Base-by-base conservation (phyloP, 2,888 invertebrate species). In the Neocrepidodera transversa region DNA sequence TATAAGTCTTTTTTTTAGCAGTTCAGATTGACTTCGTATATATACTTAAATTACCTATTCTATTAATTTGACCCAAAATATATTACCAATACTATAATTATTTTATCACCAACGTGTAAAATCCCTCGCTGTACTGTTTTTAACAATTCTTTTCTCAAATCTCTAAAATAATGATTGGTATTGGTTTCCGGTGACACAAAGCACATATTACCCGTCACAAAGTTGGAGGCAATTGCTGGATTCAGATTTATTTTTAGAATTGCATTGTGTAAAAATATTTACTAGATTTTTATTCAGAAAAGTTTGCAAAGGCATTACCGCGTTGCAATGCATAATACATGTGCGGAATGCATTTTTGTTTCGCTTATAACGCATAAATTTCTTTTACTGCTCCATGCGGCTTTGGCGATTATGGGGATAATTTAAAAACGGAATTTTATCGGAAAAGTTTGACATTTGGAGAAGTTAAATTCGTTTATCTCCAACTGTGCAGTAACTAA, bases 391-490 rank as follows among this genome's bases (percentile, higher is more conserved):
- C n/a, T 40, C 17, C 18, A n/a, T 18, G 40, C 40, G 40, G 16
- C 40, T 40, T 40, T 18, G 40, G 40, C n/a, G 40, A 40, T 40
- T 40, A 40, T 40, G 40, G n/a, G n/a, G 7, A 16, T 40, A 40
- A 40, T 40, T 40, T 17, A 11, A 40, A 40, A 16, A 18, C 16
- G 7, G 11, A n/a, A n/a, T n/a, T n/a, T 40, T 40, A 40, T 40
- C n/a, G 36, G 36, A 14, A 14, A 16, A 5, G 36, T 36, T 36
- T 36, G 36, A 11, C 36, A 36, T 11, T 11, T 36, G 13, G n/a
- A 11, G 11, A 10, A 11, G 10, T 11, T 30, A n/a, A 30, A 30
- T 30, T 11, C 11, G 11, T 30, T 1, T 11, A n/a, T 10, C 32
- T 30, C 10, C 32, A n/a, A 30, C 10, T n/a, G 10, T 30, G 5